Evolutionary conservation across 2,113 vertebrate genomes (phyloP).

Genomic region (Pterocles orientalis): DNA sequence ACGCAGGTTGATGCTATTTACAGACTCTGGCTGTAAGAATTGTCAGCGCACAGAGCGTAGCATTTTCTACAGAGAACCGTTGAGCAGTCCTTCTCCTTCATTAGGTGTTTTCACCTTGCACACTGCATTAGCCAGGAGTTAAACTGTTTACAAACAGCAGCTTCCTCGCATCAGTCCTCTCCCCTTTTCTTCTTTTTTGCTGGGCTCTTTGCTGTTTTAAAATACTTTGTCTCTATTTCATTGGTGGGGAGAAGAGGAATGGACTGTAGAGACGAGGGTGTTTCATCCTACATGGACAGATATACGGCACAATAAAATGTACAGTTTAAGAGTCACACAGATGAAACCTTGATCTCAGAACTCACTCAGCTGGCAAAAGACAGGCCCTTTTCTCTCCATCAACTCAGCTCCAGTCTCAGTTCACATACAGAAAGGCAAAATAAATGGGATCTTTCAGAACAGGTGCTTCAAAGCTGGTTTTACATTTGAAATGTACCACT

Average conservation of each 20-base stretch:
- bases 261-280: not conserved
- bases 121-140: not conserved
- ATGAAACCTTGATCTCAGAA: not conserved
- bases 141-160: not conserved
- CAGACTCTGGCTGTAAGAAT: not conserved
- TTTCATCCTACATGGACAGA: not conserved
- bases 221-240: not conserved
- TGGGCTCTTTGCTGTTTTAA: not conserved
- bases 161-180: not conserved
- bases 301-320: not conserved
- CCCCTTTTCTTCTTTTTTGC: not conserved
- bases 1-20: not conserved
- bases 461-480: not conserved
- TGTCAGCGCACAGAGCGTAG: not conserved
- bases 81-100: not conserved
- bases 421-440: not conserved
- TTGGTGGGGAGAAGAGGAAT: not conserved
- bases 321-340: not conserved
- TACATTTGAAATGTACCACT: not conserved
- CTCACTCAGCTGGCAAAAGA: constrained; percentile 10
- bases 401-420: not conserved
- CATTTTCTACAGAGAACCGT: not conserved
- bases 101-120: not conserved
- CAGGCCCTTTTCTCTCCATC: not conserved
- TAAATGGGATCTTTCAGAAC: not conserved